Conservation (phyloP, 2,797 vertebrate genomes). For the Anableps anableps region DNA sequence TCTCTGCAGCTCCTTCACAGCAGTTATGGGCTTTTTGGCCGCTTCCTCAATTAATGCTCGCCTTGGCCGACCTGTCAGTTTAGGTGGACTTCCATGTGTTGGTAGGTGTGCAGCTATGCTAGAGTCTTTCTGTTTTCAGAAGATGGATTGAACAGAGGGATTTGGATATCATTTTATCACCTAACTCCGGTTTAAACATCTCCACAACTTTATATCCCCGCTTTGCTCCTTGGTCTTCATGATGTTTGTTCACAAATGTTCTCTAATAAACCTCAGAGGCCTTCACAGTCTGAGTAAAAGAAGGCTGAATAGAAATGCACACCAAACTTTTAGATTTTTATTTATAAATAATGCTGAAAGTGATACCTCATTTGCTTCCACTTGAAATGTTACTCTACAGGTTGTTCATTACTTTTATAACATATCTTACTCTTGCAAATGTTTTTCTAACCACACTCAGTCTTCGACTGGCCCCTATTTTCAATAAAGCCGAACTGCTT, state of each 20-base stretch:
- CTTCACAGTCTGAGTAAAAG: neutral
- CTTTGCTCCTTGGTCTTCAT: neutral
- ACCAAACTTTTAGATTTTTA: neutral
- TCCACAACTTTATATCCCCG: neutral
- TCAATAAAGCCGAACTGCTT: conserved; percentile 47
- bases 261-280: neutral
- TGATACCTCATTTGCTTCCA: no score
- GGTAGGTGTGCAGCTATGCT: neutral
- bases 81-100: neutral
- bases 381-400: neutral
- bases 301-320: neutral
- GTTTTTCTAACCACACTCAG: neutral
- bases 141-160: neutral
- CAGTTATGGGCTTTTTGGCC: neutral
- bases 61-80: neutral
- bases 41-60: neutral
- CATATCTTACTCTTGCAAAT: neutral
- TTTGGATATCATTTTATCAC: neutral
- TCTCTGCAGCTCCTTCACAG: neutral
- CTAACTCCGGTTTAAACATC: neutral
- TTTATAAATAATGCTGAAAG: neutral
- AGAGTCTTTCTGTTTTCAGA: neutral
- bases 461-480: conserved; percentile 20
- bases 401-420: neutral
- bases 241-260: neutral